Base-by-base conservation (phyloP, 2,888 invertebrate species). In the Noctua comes region DNA sequence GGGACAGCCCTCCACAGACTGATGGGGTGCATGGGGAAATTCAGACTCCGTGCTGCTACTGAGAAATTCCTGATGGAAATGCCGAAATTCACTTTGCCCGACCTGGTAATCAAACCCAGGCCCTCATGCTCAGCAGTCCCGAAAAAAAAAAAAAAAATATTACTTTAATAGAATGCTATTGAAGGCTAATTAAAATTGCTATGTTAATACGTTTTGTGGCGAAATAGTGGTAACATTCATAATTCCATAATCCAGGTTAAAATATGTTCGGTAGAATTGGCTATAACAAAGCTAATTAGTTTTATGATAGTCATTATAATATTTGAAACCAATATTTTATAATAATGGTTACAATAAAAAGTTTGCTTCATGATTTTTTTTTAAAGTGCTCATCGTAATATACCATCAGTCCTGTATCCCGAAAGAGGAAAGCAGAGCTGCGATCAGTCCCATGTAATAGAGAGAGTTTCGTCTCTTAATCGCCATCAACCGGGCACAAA, bases 241-340 rank as follows among this genome's bases (percentile, higher is more conserved):
- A n/a, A n/a, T n/a, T 0, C n/a, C 43, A 27, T 57, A 57, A 69
- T 54, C 51, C 59, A 40, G 7, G 7, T 68, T 43, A n/a, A 48
- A 16, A 21, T 36, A 18, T 43, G 24, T 69, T 65, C 36, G 59
- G 31, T 51, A 3, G 1, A 76, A 69, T 46, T 8, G 36, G 36
- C 24, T 27, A 48, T 65, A 54, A 48, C 18, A 65, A 36, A 43
- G 24, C 13, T n/a, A 4, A 43, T 65, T 57, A 62, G n/a, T 43
- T 62, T 54, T 62, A 68, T 68, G 36, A 36, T 21, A 46, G 16
- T 31, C 27, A 27, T 54, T 24, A 54, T n/a, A 11, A 27, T 76
- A 46, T 46, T 76, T 76, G 7, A 10, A 43, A 31, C 21, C 3
- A 77, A 66, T 27, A 79, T 18, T 27, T 54, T 18, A 18, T 24